phyloP scores from a whole-genome alignment of 30 jellyfish, hydroid and myxozoan genomes.

The Pelagia noctiluca region DNA sequence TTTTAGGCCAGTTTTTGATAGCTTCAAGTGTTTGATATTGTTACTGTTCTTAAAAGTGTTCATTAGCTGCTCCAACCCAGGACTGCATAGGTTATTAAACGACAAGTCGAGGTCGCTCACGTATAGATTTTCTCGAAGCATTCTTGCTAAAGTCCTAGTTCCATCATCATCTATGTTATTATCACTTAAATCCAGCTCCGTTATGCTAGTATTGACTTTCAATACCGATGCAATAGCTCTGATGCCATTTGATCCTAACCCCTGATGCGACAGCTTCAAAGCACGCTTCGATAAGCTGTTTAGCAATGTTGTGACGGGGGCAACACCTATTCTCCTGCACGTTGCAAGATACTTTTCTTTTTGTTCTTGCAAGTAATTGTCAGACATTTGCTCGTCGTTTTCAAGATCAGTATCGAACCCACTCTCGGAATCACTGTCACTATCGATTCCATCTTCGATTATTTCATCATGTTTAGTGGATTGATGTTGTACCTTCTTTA shows the following conservation, averaged over 20 bases:
- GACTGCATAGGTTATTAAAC: constrained; percentile 28
- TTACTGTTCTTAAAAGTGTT: constrained; percentile 22
- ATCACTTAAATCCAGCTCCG: constrained; percentile 64
- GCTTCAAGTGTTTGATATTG: constrained; percentile 33
- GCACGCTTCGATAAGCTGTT: constrained; percentile 34
- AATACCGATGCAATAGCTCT: constrained; percentile 45
- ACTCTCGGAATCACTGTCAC: constrained; percentile 36
- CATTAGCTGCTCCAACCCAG: constrained; percentile 57
- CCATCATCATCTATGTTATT: constrained; percentile 61
- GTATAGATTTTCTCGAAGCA: constrained; percentile 42
- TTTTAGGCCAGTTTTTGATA: constrained; percentile 65
- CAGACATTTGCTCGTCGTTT: constrained; percentile 19
- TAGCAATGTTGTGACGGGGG: constrained; percentile 48
- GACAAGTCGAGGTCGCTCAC: constrained; percentile 57
- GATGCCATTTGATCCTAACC: constrained; percentile 63
- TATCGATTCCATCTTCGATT: neutral
- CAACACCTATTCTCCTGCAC: constrained; percentile 58
- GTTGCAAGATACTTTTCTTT: constrained; percentile 33
- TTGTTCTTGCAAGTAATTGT: constrained; percentile 51
- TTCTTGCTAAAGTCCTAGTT: constrained; percentile 37
- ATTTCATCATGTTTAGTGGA: too few species aligned
- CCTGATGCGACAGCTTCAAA: constrained; percentile 61
- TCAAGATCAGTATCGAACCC: constrained; percentile 71
- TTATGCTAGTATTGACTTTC: constrained; percentile 52
- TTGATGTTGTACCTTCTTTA: too few species aligned